A percentile compares a stretch with the other conserved stretches of the same genome.
Conservation (phyloP, 2,113 vertebrate species). For the Sakesphorus luctuosus region DNA sequence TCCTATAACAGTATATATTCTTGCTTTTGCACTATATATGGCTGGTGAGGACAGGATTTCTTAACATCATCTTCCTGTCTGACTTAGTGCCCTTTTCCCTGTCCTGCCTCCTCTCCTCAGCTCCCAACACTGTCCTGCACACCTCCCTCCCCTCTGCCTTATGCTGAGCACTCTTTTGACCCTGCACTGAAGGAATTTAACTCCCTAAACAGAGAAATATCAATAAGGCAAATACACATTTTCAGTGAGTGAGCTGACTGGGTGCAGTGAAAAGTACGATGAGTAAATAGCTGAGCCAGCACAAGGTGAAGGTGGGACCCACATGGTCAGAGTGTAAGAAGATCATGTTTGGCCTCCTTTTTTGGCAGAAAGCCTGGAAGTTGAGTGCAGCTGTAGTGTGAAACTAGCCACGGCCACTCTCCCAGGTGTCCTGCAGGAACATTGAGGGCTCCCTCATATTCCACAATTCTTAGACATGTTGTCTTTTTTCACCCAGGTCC, state of each 20-base stretch:
- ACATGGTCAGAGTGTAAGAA: not conserved
- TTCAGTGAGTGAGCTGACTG: not conserved
- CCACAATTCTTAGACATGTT: not conserved
- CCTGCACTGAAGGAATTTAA: not conserved
- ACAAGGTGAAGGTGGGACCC: not conserved
- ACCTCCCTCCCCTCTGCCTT: not conserved
- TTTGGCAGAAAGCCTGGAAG: not conserved
- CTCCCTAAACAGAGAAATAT: not conserved
- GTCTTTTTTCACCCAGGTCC: not conserved
- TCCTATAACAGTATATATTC: not conserved
- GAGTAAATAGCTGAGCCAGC: not conserved
- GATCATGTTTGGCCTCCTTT: not conserved
- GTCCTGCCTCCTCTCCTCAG: not conserved
- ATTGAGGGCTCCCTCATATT: not conserved
- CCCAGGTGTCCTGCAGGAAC: not conserved
- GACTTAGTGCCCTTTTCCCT: not conserved
- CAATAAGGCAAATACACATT: not conserved
- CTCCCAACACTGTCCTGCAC: not conserved
- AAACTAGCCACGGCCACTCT: not conserved
- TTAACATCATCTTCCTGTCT: not conserved
- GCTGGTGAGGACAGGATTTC: not conserved
- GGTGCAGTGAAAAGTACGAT: not conserved
- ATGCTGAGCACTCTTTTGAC: not conserved
- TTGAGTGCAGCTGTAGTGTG: not conserved
- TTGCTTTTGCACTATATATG: not conserved